Base-by-base conservation (phyloP, 2,888 invertebrate species). In the Aphelenchoides bicaudatus region DNA sequence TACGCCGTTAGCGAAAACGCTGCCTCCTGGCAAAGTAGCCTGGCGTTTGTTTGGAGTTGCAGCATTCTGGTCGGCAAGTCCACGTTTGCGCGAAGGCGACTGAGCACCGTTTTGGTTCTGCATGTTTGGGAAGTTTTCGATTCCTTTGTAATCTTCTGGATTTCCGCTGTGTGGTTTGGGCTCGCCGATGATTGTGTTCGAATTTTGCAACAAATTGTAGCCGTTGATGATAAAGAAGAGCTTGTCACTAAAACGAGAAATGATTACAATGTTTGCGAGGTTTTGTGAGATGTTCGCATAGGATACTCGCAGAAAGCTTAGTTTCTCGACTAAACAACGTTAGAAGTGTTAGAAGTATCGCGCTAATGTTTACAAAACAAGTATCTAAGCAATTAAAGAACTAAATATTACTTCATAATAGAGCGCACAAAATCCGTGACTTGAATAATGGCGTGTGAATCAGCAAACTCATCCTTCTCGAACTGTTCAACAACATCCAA, bases 91-190 rank as follows among this genome's bases (percentile, higher is more conserved):
- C 21, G 55, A 56, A n/a, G 62, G 63, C 16, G 10, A 21, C 23
- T 21, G 23, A 6, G 16, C 43, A 6, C n/a, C 23, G 10, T 43
- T 25, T 6, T 19, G 21, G 10, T 43, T 43, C 43, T 19, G 8
- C 8, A 25, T 25, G 16, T 19, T 10, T 8, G 43, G 6, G 23
- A 51, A 47, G 21, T 30, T 51, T 25, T 51, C 37, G 37, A 51
- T 38, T 10, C 59, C 56, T 2, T 43, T 50, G 39, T 39, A 65
- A 1, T 63, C 56, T 8, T 48, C 46, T 3, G 65, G 43, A 27
- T 68, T 58, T 10, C 67, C 67, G 29, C 30, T 58, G 51, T 68
- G 65, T 16, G 58, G n/a, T 6, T 19, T 27, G 2, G 65, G 67
- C 13, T 56, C 23, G 10, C 67, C 65, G 50, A 65, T 57, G 13